These are phyloP conservation scores for Mustelus asterias DNA, from an alignment of 2,113 vertebrate species.

Conservation along the genomic window DNA sequence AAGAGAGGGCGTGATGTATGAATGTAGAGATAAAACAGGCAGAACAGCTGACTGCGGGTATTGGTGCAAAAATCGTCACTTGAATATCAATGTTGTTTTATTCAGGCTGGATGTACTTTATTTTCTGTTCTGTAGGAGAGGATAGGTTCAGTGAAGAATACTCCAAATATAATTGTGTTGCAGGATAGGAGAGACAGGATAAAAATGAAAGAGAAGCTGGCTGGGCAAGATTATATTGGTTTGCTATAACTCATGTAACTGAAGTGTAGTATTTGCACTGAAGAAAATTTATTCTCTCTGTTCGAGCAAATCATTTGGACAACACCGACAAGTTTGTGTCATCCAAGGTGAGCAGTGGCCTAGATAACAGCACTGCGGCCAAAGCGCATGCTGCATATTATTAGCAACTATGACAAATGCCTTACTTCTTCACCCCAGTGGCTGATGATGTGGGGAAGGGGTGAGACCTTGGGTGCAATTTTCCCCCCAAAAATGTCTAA, in stretches of 20 bases:
- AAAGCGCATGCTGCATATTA: neutral
- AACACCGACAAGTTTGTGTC: neutral
- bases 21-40: neutral
- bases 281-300: neutral
- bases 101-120: neutral
- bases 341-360: neutral
- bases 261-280: neutral
- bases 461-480: neutral
- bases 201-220: neutral
- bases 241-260: neutral
- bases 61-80: neutral
- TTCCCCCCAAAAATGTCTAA: too few relatives aligned
- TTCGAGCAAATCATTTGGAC: neutral
- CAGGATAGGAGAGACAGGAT: neutral
- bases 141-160: neutral
- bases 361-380: neutral
- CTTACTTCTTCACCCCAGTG: neutral
- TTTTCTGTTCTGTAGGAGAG: neutral
- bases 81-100: neutral
- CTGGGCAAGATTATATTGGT: neutral
- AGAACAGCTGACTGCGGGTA: neutral
- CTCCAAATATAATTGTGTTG: neutral
- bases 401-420: neutral
- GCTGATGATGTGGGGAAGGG: neutral
- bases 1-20: neutral